Evolutionary conservation across 2,113 vertebrate genomes (phyloP).

Genomic region (Varanus salvator): DNA sequence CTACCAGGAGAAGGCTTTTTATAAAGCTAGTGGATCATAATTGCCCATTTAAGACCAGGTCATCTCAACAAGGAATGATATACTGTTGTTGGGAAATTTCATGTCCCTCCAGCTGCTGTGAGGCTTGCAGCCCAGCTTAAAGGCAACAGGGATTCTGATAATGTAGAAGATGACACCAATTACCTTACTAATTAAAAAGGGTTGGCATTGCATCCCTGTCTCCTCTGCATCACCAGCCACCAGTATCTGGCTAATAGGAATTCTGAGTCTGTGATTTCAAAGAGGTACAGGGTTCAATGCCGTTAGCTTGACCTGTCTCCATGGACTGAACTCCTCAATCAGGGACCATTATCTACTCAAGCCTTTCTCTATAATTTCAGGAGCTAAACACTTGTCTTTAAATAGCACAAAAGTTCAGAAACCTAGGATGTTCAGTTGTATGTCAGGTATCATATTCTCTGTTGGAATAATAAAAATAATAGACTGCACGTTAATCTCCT

Average conservation of each 20-base stretch:
- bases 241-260: background rate
- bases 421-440: background rate
- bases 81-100: too few relatives aligned
- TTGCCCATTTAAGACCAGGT: too few relatives aligned
- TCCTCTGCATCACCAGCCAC: background rate
- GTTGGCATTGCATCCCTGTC: too few relatives aligned
- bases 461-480: background rate
- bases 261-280: background rate
- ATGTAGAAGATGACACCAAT: too few relatives aligned
- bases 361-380: background rate
- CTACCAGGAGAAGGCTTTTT: too few relatives aligned
- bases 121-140: too few relatives aligned
- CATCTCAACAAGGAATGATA: too few relatives aligned
- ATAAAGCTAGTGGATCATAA: too few relatives aligned
- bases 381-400: background rate
- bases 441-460: background rate
- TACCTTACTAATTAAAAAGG: too few relatives aligned
- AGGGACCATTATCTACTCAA: background rate
- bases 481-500: background rate
- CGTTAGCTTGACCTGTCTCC: background rate
- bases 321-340: background rate
- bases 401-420: background rate
- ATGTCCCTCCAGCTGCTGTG: too few relatives aligned
- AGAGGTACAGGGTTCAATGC: background rate
- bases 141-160: too few relatives aligned